Conservation (phyloP, 2,888 invertebrate genomes). For the Lathronympha strigana region DNA sequence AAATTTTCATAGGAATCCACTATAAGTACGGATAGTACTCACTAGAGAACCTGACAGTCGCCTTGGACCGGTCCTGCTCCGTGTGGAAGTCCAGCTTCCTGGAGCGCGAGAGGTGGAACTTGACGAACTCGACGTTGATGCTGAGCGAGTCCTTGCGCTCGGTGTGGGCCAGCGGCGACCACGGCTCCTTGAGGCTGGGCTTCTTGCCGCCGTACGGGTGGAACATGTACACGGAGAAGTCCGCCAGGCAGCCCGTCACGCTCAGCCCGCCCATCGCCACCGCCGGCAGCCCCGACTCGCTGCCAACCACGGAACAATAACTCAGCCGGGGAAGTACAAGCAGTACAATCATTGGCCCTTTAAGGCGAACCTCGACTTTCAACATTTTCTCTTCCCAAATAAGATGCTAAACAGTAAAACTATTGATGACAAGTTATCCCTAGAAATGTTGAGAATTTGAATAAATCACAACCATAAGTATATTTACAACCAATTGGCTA, state of each 20-base stretch:
- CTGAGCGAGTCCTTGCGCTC: constrained; percentile 98
- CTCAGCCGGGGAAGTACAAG: too few relatives aligned
- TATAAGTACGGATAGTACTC: too few relatives aligned
- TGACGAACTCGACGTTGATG: constrained; percentile 98
- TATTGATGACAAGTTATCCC: too few relatives aligned
- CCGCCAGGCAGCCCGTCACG: constrained; percentile 97
- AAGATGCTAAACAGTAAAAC: too few relatives aligned
- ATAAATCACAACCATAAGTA: too few relatives aligned
- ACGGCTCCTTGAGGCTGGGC: constrained; percentile 90
- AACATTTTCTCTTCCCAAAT: too few relatives aligned
- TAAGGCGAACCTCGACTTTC: too few relatives aligned
- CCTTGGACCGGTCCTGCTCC: constrained; percentile 89
- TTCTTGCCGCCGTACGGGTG: constrained; percentile 99
- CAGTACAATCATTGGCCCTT: too few relatives aligned
- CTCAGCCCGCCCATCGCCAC: constrained; percentile 93
- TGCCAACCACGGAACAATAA: too few relatives aligned
- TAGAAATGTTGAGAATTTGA: too few relatives aligned
- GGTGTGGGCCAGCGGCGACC: constrained; percentile 93
- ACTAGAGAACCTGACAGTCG: constrained; percentile 97
- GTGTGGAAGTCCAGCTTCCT: constrained; percentile 93
- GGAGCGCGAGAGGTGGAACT: constrained; percentile 96
- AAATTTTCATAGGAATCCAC: too few relatives aligned
- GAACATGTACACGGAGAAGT: constrained; percentile 99
- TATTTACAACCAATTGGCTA: too few relatives aligned
- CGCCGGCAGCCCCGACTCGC: constrained; percentile 85